Evolutionary conservation across 2,888 invertebrate species (phyloP), one percentile per base, ranked within the genome.

Genomic region (Thera obeliscata): DNA sequence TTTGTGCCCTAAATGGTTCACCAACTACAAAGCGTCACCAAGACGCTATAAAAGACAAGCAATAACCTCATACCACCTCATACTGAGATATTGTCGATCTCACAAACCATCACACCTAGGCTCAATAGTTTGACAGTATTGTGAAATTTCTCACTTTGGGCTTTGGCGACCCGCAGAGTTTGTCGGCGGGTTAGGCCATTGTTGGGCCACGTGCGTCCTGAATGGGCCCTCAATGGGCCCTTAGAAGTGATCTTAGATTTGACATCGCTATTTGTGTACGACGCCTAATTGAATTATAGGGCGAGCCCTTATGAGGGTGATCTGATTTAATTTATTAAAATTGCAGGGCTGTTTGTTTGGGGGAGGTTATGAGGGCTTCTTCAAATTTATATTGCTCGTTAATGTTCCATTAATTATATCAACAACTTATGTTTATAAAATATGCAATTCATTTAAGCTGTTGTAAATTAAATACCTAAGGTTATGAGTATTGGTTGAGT

Each of bases 261-360:
- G 88, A 88, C 90, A 88, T 85, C 84, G 83, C 87, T 85, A 89
- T 90, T 90, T 89, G 85, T 88, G 86, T 81, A 84, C 76, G 77
- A 78, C 81, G 81, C 82, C 86, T 92, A 92, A 93, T 93, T 92
- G 88, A 93, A 93, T 93, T 92, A 91, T 86, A 79, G 84, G 85
- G 81, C 81, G 81, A 78, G 76, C 78, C 75, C 78, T 81, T 81
- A 84, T 85, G 83, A 83, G 86, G 86, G 84, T 79, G 81, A 86
- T 84, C 83, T 81, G 78, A 83, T 88, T 85, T 77, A 84, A 78
- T 72, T 83, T 78, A 84, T 85, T 83, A 81, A 78, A 78, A 79
- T 76, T 74, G 58, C 55, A 59, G 49, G 35, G 55, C 60, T 67
- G 61, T 67, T 61, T 71, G 72, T 72, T 64, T 58, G 43, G 71